Evolutionary conservation across 2,888 invertebrate genomes (phyloP), one percentile per base, ranked within the genome.

Genomic region (Aphidius colemani): DNA sequence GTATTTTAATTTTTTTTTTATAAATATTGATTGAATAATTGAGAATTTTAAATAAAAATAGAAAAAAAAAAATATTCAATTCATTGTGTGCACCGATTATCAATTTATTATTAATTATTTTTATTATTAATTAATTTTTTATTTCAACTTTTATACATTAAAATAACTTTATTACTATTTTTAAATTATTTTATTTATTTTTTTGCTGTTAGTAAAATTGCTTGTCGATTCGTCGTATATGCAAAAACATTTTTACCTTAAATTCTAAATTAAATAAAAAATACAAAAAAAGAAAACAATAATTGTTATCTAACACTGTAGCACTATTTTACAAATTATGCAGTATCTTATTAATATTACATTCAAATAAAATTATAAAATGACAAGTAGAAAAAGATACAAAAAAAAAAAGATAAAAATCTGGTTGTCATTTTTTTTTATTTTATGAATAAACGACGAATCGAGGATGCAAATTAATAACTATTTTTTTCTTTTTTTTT

Each of bases 341-440:
- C 6, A 45, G 39, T 44, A 39, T 13, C 48, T 44, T 45, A 56
- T 7, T 56, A 46, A 1, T 53, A 7, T 9, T 56, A 45, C 44
- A 56, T 30, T 56, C 39, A 46, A 57, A n/a, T 30, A 57, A 46
- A 46, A 57, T 45, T 39, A 48, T 46, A 30, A 46, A 57, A 46
- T 57, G 46, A 57, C 46, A 46, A 57, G 39, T 57, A 57, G 39
- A 57, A 45, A 57, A 40, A 46, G 39, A 57, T n/a, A 46, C 11
- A 39, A 57, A 46, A n/a, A 57, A 46, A 30, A 57, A 57, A 46
- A 6, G 48, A 6, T 46, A 18, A 39, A 39, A 30, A 46, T 46
- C n/a, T n/a, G 4, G 6, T 30, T 9, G 5, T 45, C 9, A 39
- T 57, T 46, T 10, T 46, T 10, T 46, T 57, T 57, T 57, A 45